Percentiles rank a stretch among this genome's conserved stretches.
phyloP scores from a whole-genome alignment of 2,797 vertebrate species.

The Myoxocephalus aenaeus region DNA sequence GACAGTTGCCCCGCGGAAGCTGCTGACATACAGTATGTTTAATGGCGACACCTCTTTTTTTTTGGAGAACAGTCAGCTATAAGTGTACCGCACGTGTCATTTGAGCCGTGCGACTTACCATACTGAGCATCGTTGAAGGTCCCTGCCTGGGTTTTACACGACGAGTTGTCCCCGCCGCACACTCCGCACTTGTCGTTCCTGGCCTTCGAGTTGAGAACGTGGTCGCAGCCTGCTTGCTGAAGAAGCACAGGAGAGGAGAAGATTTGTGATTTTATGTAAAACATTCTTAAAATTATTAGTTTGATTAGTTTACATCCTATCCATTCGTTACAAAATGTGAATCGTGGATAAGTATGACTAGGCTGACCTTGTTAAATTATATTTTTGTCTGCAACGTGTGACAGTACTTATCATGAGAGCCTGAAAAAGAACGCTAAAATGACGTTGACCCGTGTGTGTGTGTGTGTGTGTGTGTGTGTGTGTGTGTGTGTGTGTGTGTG shows the following conservation, averaged over 20 bases:
- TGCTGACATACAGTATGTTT: constrained; percentile 35
- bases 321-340: constrained; percentile 2
- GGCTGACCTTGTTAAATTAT: background rate
- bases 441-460: background rate
- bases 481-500: background rate
- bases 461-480: too few relatives aligned
- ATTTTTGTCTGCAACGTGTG: background rate
- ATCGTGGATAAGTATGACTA: background rate
- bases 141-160: constrained; percentile 91
- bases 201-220: constrained; percentile 95
- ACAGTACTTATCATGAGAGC: background rate
- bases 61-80: constrained; percentile 4
- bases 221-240: constrained; percentile 98
- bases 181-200: constrained; percentile 96
- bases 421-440: background rate
- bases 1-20: constrained; percentile 29
- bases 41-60: constrained; percentile 32
- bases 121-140: constrained; percentile 95
- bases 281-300: background rate
- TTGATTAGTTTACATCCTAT: constrained; percentile 5
- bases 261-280: background rate
- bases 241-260: constrained; percentile 15
- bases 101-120: constrained; percentile 80
- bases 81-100: constrained; percentile 24
- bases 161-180: constrained; percentile 97